phyloP scores from a whole-genome alignment of 1,140 invertebrate species.

The Copidosoma floridanum region DNA sequence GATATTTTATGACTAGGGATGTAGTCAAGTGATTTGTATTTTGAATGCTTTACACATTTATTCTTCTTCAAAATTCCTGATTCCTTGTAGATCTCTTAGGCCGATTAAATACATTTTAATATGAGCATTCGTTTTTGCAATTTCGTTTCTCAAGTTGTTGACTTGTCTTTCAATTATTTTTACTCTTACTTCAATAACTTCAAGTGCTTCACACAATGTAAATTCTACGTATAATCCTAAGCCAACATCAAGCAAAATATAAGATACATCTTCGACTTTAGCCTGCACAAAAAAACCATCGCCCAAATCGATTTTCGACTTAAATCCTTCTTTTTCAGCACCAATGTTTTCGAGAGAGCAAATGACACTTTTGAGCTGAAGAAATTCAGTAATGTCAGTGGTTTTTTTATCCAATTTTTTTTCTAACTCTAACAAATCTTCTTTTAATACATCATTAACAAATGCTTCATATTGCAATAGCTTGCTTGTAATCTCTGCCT shows the following conservation, averaged over 20 bases:
- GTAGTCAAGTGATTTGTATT: too few species aligned
- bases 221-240: conserved; percentile 76
- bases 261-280: conserved; percentile 66
- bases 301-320: conserved; percentile 77
- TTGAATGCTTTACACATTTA: too few species aligned
- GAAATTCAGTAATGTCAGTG: conserved; percentile 70
- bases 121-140: conserved; percentile 71
- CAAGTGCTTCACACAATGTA: conserved; percentile 67
- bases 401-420: conserved; percentile 63
- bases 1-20: too few species aligned
- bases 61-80: too few species aligned
- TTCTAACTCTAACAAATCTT: conserved; percentile 63
- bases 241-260: conserved; percentile 72
- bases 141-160: conserved; percentile 63
- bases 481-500: conserved; percentile 43
- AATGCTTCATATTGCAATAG: conserved; percentile 59
- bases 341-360: conserved; percentile 43
- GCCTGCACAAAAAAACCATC: conserved; percentile 76
- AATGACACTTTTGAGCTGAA: conserved; percentile 69
- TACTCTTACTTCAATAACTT: conserved; percentile 69
- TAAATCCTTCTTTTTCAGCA: conserved; percentile 61
- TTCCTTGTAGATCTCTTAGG: conserved; percentile 61
- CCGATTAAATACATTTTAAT: conserved; percentile 75
- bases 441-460: conserved; percentile 67
- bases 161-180: conserved; percentile 65